phyloP scores from a whole-genome alignment of 2,113 vertebrate species.

The Dromaius novaehollandiae region DNA sequence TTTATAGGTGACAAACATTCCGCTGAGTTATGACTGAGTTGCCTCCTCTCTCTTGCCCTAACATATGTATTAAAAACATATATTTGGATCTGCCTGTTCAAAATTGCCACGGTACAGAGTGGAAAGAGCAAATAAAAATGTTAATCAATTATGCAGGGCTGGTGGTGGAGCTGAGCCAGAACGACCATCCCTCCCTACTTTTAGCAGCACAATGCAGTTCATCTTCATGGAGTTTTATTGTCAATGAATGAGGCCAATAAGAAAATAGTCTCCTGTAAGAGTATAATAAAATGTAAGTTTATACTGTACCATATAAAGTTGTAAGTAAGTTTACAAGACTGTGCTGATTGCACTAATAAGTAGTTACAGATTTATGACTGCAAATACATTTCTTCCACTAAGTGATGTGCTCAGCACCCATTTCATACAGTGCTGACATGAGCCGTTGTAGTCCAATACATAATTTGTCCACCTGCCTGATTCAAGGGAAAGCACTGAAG shows the following conservation, averaged over 20 bases:
- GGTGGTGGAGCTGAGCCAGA: not conserved
- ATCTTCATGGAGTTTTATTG: not conserved
- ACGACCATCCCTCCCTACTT: not conserved
- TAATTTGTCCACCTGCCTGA: accelerated
- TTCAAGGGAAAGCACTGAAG: not conserved
- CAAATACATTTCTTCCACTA: not conserved
- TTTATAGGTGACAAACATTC: not conserved
- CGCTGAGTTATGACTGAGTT: not conserved
- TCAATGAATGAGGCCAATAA: not conserved
- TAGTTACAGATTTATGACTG: not conserved
- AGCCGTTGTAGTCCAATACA: not conserved
- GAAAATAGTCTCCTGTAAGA: not conserved
- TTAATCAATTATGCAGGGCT: slow-evolving; percentile 5
- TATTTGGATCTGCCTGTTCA: not conserved
- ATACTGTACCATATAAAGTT: not conserved
- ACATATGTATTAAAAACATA: not conserved
- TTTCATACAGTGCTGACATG: not conserved
- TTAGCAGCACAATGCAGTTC: not conserved
- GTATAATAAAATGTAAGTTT: not conserved
- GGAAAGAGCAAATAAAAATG: slow-evolving; percentile 14
- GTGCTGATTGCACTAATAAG: not conserved
- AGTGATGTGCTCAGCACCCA: not conserved
- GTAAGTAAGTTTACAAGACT: not conserved
- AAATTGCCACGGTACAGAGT: not conserved
- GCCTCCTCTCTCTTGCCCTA: not conserved